A percentile compares a stretch with the other conserved stretches of the same genome.
Evolutionary conservation across 1,140 invertebrate species (phyloP).

Genomic region (Pogonomyrmex californicus): DNA sequence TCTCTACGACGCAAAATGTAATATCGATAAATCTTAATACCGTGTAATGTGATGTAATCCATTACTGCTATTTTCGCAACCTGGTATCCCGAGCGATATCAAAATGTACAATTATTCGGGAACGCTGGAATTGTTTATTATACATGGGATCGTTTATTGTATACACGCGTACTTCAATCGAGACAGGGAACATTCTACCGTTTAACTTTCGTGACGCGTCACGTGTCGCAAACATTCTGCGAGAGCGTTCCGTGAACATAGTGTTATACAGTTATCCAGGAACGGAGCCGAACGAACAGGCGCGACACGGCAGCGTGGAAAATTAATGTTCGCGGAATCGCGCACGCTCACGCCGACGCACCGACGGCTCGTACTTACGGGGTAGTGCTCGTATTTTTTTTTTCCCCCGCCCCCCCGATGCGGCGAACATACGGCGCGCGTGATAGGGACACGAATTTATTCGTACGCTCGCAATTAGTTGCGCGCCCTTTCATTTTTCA

Average conservation of each 20-base stretch:
- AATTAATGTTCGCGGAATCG: conserved; percentile 60
- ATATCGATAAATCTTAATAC: neutral
- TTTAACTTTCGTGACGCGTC: conserved; percentile 38
- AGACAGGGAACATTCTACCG: neutral
- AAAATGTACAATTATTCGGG: neutral
- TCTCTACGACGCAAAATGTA: neutral
- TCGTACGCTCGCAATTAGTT: conserved; percentile 71
- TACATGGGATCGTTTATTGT: conserved; percentile 2
- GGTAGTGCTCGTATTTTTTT: conserved; percentile 26
- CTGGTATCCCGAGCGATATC: too few relatives aligned
- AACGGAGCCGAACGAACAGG: conserved; percentile 16
- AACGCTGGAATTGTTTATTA: conserved; percentile 7
- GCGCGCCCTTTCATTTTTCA: conserved; percentile 72
- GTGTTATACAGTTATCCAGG: conserved; percentile 30
- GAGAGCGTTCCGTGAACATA: conserved; percentile 33
- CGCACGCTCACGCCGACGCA: conserved; percentile 12
- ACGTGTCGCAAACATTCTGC: conserved; percentile 42
- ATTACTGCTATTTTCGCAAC: too few relatives aligned
- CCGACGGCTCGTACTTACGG: conserved; percentile 25
- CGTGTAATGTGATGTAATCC: too few relatives aligned
- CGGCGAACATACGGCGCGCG: conserved; percentile 54
- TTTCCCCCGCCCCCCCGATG: conserved; percentile 23
- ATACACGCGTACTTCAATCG: conserved; percentile 8
- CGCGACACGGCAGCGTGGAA: conserved; percentile 40
- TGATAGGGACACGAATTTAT: conserved; percentile 59